Evolutionary conservation across 2,797 vertebrate genomes (phyloP), one percentile per base, ranked within the genome.

Genomic region (Botia almorhae): DNA sequence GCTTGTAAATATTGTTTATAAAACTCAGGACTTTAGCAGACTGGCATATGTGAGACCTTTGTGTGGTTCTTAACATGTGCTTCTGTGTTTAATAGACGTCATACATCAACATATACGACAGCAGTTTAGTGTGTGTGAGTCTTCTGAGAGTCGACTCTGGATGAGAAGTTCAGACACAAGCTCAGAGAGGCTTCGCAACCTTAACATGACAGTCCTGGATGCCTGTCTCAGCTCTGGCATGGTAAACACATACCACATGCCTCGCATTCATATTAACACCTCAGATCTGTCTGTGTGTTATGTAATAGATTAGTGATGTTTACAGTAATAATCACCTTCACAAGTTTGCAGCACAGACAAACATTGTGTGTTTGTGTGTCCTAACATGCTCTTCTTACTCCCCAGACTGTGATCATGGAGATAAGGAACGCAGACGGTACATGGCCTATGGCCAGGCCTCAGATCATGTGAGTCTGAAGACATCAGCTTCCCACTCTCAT

Each of bases 381-480:
- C 48, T 84, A 69, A 85, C 77, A 71, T 46, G 83, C 71, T 85
- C 70, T 81, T 23, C 29, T 78, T 76, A 33, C 82, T 61, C 84
- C 78, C 7, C 90, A 96, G 95, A 91, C 95, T 55, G 91, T 96
- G 87, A 90, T 95, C 71, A 96, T 96, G 95, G 96, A 96, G 91
- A 93, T 90, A 6, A 94, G 94, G 84, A 94, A 94, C 86, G 91
- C 93, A 53, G 96, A 96, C 33, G 95, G 95, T 23, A 96, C 94
- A 65, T 96, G 95, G 95, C 95, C 96, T 21, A 96, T 93, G 58
- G 91, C 92, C 74, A 93, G 93, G 86, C 93, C 94, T 33, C 94
- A 92, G 74, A 91, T 92, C 84, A 92, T 88, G 95, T 96, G 88
- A 95, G 94, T 83, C 3, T 50, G 12, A 17, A 53, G 29, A 48